These are phyloP conservation scores for Phaethornis superciliosus DNA, from an alignment of 2,113 vertebrate species.

Conservation along the genomic window DNA sequence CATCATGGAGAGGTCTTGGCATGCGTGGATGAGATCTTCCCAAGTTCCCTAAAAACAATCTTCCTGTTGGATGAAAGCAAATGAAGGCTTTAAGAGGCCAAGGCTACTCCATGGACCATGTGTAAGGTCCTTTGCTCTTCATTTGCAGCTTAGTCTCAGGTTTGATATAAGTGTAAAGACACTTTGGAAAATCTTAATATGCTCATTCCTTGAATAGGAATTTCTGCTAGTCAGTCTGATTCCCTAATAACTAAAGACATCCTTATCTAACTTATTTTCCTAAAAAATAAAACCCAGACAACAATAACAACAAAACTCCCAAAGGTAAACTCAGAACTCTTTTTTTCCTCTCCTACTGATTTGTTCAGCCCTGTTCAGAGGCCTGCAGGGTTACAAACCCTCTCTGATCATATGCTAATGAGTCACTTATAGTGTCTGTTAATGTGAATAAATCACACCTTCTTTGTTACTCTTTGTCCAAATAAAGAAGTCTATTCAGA, in stretches of 20 bases:
- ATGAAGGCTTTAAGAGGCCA: background rate
- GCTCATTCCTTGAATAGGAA: background rate
- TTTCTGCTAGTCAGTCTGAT: background rate
- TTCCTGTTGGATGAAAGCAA: background rate
- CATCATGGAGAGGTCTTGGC: background rate
- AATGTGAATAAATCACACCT: constrained; percentile 48
- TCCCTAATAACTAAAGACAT: background rate
- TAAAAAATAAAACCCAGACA: background rate
- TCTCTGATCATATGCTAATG: constrained; percentile 56
- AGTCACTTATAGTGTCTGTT: constrained; percentile 46
- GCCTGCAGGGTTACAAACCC: constrained; percentile 12
- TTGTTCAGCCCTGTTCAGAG: background rate
- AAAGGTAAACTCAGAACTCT: background rate
- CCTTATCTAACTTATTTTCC: background rate
- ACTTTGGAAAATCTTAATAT: background rate
- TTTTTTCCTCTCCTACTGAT: background rate
- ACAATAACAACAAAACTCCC: no score
- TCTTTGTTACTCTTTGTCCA: constrained; percentile 44
- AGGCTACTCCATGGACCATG: background rate
- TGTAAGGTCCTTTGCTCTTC: background rate
- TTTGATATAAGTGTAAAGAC: background rate
- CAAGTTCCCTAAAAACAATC: background rate
- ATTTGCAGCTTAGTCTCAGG: background rate
- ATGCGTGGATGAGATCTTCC: background rate
- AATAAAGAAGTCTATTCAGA: constrained; percentile 28